These are phyloP conservation scores for Aromia moschata DNA, from an alignment of 2,888 invertebrate species.

Conservation along the genomic window DNA sequence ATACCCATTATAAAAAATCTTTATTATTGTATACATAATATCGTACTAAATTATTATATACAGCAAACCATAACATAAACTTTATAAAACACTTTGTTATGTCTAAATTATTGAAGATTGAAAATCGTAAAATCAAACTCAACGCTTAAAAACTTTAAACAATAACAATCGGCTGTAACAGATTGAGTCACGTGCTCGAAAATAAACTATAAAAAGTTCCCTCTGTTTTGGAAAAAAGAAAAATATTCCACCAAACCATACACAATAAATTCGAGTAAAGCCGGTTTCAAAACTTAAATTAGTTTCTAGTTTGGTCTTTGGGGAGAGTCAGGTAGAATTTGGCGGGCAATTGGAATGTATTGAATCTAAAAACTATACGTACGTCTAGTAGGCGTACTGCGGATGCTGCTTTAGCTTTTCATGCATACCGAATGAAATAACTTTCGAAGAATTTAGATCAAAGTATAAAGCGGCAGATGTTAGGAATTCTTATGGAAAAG, in stretches of 20 bases:
- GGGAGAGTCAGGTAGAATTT: constrained; percentile 53
- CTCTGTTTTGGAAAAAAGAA: constrained; percentile 15
- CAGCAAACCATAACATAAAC: no score
- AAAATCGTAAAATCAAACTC: no score
- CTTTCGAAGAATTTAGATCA: constrained; percentile 34
- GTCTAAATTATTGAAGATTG: no score
- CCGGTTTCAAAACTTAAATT: constrained; percentile 58
- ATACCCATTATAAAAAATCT: no score
- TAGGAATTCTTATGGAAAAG: constrained; percentile 21
- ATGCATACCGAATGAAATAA: constrained; percentile 37
- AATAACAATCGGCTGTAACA: no score
- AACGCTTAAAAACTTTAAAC: no score
- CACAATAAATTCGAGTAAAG: constrained; percentile 51
- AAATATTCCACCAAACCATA: constrained; percentile 25
- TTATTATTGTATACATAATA: no score
- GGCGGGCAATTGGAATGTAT: constrained; percentile 49
- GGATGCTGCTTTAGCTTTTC: constrained; percentile 31
- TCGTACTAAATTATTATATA: no score
- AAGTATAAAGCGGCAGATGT: constrained; percentile 20
- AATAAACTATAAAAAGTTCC: not conserved
- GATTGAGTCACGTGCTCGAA: not conserved
- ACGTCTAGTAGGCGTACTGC: constrained; percentile 34
- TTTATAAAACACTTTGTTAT: no score
- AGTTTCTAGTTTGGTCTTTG: constrained; percentile 53
- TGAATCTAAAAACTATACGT: constrained; percentile 44